Evolutionary conservation across 2,797 vertebrate genomes (phyloP), one percentile per base, ranked within the genome.

Genomic region (Scyliorhinus canicula): DNA sequence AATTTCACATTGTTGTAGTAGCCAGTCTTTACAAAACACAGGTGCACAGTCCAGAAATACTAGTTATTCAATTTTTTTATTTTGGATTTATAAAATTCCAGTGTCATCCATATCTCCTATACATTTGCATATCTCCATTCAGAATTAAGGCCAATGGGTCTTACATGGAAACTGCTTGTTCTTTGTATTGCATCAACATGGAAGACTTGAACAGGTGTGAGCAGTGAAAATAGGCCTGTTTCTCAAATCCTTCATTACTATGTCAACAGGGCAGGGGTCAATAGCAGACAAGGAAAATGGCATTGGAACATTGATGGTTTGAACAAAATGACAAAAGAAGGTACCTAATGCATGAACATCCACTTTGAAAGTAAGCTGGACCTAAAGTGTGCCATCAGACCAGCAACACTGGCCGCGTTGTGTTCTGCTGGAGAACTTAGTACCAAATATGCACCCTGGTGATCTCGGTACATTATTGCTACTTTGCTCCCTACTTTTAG

Each of bases 111-210:
- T 97, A 96, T 96, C 98, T 98, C 97, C 97, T 95, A 77, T 95
- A 82, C 95, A 97, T 97, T 98, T 98, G 98, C 98, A 99, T 98
- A 98, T 98, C 97, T 98, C 98, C 98, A 97, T 98, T 98, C 98
- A 97, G 98, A 97, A 97, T 98, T 99, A 99, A 99, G 98, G 99
- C 98, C 98, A 98, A 97, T 98, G 98, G 98, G 98, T 97, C 97
- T 97, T 98, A 98, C 98, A 98, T 97, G 97, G 96, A 97, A 97
- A 98, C 97, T 97, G 95, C 97, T 96, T 95, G 96, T 96, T 97
- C 97, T 97, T 97, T 97, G 97, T 97, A 97, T 97, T 94, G 93
- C 93, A 94, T 94, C 93, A 97, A 98, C 97, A 97, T 97, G 98
- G 98, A 99, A 98, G 98, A 98, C 98, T 95, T 96, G 96, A 97